Conservation (phyloP, 2,113 vertebrate species). For the Nesospiza acunhae region DNA sequence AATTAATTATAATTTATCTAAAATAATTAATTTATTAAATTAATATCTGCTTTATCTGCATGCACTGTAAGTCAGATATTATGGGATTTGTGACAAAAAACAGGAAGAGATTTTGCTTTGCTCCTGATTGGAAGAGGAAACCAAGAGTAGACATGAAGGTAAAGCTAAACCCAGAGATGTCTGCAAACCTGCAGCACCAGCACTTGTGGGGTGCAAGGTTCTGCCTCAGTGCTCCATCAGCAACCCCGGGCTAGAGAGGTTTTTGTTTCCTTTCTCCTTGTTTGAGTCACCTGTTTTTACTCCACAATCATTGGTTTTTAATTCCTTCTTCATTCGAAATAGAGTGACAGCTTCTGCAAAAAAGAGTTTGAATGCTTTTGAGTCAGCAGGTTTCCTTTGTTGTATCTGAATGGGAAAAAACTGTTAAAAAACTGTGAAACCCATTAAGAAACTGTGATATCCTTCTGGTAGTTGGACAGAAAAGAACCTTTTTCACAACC, state of each 20-base stretch:
- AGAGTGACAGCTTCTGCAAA: fast-evolving
- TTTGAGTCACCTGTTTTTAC: neutral
- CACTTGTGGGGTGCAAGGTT: neutral
- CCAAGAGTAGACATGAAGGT: neutral
- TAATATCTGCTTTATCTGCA: neutral
- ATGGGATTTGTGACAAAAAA: neutral
- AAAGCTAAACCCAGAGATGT: neutral
- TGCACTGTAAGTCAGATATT: fast-evolving
- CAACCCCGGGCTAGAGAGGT: neutral
- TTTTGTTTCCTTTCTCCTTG: neutral
- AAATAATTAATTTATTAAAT: neutral
- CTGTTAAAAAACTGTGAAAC: neutral
- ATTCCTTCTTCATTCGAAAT: neutral
- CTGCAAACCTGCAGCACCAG: neutral
- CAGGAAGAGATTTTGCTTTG: neutral
- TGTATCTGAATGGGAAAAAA: neutral
- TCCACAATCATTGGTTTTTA: fast-evolving
- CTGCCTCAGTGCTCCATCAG: neutral
- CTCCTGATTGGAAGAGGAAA: neutral
- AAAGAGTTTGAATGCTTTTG: neutral
- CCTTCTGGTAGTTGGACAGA: neutral
- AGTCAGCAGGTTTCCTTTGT: neutral
- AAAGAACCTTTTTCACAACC: neutral
- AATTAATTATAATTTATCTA: neutral
- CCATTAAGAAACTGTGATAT: neutral